Conservation (phyloP, 2,797 vertebrate genomes). For the Acridotheres tristis region DNA sequence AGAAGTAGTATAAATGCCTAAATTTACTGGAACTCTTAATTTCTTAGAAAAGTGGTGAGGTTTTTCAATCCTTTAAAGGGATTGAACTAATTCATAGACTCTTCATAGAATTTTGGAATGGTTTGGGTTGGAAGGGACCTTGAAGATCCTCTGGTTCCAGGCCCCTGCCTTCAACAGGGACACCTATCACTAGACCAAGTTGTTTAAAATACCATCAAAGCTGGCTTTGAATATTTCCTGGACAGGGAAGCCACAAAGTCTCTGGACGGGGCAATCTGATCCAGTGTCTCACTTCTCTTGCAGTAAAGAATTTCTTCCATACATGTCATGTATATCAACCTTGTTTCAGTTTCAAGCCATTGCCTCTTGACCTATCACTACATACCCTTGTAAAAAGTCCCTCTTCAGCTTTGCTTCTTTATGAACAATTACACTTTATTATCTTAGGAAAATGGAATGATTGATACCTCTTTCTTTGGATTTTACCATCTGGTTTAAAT, state of each 20-base stretch:
- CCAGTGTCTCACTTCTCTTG: not conserved
- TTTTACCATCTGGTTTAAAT: not conserved
- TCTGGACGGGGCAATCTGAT: not conserved
- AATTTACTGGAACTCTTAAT: not conserved
- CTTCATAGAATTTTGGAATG: not conserved
- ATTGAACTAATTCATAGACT: not conserved
- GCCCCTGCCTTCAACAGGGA: rapidly evolving
- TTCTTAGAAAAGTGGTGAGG: not conserved
- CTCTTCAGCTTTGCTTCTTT: not conserved
- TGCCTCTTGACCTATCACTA: not conserved
- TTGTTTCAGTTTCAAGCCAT: not conserved
- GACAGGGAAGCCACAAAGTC: not conserved
- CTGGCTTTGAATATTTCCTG: not conserved
- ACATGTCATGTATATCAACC: not conserved
- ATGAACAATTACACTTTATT: not conserved
- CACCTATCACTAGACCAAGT: not conserved
- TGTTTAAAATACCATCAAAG: not conserved
- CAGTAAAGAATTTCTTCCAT: not conserved
- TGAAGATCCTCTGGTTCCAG: not conserved
- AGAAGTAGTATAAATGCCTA: not conserved
- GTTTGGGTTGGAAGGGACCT: not conserved
- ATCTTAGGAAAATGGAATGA: not conserved
- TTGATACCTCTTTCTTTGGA: not conserved
- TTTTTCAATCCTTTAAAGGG: not conserved
- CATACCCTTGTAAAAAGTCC: not conserved